phyloP scores from a whole-genome alignment of 2,888 invertebrate species.

The Chaetogeoica ovagalla region DNA sequence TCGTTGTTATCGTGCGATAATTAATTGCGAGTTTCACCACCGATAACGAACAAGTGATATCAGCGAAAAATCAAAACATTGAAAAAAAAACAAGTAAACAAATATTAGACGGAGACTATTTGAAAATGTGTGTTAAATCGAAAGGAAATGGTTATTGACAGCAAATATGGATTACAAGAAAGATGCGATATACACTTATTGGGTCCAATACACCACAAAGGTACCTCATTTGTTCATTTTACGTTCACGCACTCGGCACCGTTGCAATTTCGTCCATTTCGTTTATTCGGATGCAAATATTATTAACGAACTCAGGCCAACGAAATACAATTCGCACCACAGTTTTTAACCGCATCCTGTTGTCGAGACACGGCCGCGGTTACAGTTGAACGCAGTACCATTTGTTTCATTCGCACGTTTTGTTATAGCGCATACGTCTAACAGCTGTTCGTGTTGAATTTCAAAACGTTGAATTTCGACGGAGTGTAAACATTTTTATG shows the following conservation, averaged over 20 bases:
- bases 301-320: neutral
- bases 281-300: neutral
- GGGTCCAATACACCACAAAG: slow-evolving; percentile 65
- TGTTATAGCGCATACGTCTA: neutral
- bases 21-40: neutral
- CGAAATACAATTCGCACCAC: neutral
- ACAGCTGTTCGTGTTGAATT: slow-evolving; percentile 27
- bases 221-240: slow-evolving; percentile 57
- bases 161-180: slow-evolving; percentile 60
- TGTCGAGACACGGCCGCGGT: neutral
- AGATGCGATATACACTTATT: slow-evolving; percentile 62
- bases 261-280: neutral
- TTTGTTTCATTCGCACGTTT: neutral
- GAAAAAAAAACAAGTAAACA: slow-evolving; percentile 34
- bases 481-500: neutral
- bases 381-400: neutral
- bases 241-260: neutral
- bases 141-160: slow-evolving; percentile 11
- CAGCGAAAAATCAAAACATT: slow-evolving; percentile 36
- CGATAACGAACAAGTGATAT: slow-evolving; percentile 31
- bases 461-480: neutral
- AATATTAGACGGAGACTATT: neutral
- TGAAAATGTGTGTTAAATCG: slow-evolving; percentile 13
- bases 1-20: neutral
- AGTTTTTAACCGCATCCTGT: neutral